Conservation (phyloP, 2,797 vertebrate genomes). For the Rallus crepitans region DNA sequence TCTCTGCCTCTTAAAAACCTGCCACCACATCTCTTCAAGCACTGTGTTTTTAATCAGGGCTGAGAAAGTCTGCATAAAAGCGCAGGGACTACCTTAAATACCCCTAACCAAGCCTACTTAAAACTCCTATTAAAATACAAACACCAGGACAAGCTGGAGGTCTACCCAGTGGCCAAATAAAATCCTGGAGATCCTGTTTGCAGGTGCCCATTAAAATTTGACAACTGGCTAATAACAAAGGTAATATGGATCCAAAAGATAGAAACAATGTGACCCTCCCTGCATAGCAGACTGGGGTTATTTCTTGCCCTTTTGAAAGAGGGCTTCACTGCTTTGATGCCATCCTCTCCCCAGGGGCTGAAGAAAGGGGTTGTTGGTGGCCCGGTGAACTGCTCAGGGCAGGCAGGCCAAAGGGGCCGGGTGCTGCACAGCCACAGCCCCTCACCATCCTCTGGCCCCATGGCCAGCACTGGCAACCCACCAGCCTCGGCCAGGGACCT, state of each 20-base stretch:
- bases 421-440: background rate
- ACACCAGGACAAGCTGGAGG: slow-evolving; percentile 18
- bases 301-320: slow-evolving; percentile 48
- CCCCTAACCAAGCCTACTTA: slow-evolving; percentile 23
- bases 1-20: background rate
- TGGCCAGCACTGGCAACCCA: background rate
- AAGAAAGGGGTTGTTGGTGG: background rate
- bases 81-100: slow-evolving; percentile 55
- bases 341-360: background rate
- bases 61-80: background rate
- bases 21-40: accelerated
- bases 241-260: background rate
- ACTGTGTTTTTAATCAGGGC: background rate
- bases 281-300: slow-evolving; percentile 34
- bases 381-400: accelerated
- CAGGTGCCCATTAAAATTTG: slow-evolving; percentile 73
- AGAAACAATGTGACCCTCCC: slow-evolving; percentile 31
- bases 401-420: background rate
- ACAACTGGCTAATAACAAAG: slow-evolving; percentile 51
- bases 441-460: background rate
- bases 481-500: background rate
- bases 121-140: slow-evolving; percentile 68
- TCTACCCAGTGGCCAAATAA: slow-evolving; percentile 72
- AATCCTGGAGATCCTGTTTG: slow-evolving; percentile 65
- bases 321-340: background rate